phyloP scores from a whole-genome alignment of 2,888 invertebrate genomes.

The Tipula helvola region DNA sequence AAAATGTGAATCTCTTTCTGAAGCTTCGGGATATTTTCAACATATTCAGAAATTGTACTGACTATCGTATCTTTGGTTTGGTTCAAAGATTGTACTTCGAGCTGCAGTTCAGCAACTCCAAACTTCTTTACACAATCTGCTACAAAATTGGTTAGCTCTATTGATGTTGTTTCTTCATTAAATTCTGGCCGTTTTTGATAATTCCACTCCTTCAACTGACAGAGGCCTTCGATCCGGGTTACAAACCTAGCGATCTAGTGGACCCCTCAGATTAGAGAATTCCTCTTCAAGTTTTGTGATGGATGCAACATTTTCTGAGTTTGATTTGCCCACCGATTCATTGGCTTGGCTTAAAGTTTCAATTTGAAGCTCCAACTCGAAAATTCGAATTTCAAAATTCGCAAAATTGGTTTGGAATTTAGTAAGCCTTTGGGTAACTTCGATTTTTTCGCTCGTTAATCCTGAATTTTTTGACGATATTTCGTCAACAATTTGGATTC shows the following conservation, averaged over 20 bases:
- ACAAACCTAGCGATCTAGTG: conserved; percentile 15
- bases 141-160: too few relatives aligned
- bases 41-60: neutral
- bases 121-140: too few relatives aligned
- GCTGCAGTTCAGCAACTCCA: neutral
- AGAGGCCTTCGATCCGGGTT: conserved; percentile 4
- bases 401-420: neutral
- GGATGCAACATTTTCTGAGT: conserved; percentile 16
- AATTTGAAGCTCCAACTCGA: conserved; percentile 1
- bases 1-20: neutral
- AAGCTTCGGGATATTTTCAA: neutral
- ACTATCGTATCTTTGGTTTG: neutral
- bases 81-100: neutral
- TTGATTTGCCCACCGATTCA: conserved; percentile 16
- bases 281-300: conserved; percentile 23
- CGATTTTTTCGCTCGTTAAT: neutral
- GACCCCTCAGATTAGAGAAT: conserved; percentile 23
- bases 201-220: neutral
- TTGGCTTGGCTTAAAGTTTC: neutral
- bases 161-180: too few relatives aligned
- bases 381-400: neutral
- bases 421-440: neutral
- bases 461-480: neutral
- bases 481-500: neutral
- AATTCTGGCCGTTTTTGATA: neutral